A percentile compares a stretch with the other conserved stretches of the same genome.
Conservation (phyloP, 2,888 invertebrate species). For the Liodrosophila aerea region DNA sequence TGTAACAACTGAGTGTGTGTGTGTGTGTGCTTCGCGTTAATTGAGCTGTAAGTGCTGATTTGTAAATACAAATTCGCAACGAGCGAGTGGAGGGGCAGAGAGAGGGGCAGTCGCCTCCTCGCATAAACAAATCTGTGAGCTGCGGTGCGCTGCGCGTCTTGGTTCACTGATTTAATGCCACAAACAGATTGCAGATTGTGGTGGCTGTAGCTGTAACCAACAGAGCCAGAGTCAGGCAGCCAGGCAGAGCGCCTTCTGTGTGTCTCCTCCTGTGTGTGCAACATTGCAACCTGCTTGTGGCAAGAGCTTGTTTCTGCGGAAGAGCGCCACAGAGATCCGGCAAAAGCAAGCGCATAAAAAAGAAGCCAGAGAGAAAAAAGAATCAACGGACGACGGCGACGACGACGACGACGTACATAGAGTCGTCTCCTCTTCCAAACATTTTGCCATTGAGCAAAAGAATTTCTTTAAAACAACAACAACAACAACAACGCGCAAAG, state of each 20-base stretch:
- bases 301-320: slow-evolving; percentile 74
- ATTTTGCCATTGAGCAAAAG: slow-evolving; percentile 62
- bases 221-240: not conserved
- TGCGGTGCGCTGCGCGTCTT: slow-evolving; percentile 69
- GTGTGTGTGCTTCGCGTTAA: slow-evolving; percentile 48
- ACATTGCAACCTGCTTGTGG: slow-evolving; percentile 61
- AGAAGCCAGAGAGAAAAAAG: slow-evolving; percentile 13
- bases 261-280: slow-evolving; percentile 24
- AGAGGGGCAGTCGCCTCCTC: slow-evolving; percentile 20
- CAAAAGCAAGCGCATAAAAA: slow-evolving; percentile 24
- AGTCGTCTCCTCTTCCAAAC: slow-evolving; percentile 34
- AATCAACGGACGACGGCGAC: slow-evolving; percentile 28
- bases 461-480: slow-evolving; percentile 54
- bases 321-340: slow-evolving; percentile 56
- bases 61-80: slow-evolving; percentile 71
- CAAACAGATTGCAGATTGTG: slow-evolving; percentile 75
- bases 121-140: slow-evolving; percentile 72
- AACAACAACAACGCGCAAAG: slow-evolving; percentile 35
- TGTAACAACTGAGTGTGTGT: slow-evolving; percentile 7
- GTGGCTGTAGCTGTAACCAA: slow-evolving; percentile 31
- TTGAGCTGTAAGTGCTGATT: slow-evolving; percentile 72
- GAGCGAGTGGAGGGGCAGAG: slow-evolving; percentile 6
- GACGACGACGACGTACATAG: slow-evolving; percentile 29
- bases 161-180: slow-evolving; percentile 78
- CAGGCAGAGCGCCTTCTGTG: not conserved